Evolutionary conservation across 2,113 vertebrate species (phyloP), one percentile per base, ranked within the genome.

Genomic region (Morphnarchus princeps): DNA sequence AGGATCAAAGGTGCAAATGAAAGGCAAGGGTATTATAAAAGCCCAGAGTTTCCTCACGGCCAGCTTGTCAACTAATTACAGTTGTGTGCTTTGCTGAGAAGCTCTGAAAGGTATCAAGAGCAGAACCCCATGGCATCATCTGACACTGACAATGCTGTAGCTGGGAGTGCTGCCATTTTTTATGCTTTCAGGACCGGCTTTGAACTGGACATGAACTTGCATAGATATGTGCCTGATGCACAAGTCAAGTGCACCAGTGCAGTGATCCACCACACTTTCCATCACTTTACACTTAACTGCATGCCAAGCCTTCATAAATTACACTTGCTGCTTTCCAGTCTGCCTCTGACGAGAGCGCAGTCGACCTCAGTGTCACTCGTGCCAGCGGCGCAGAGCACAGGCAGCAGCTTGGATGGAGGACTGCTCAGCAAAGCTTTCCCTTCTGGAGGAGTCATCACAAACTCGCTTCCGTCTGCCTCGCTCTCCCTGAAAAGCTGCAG

Each of bases 281-380:
- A 97, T 97, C 97, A 97, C 92, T 97, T 97, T 88, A 94, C 90
- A 94, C 94, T 97, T 96, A 97, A 95, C 95, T 78, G 94, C 89
- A 88, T 84, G 76, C 82, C 79, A 88, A 96, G 40, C 89, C 94
- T 88, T 91, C 78, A 96, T 98, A 97, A 98, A 98, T 98, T 97
- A 97, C 82, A 65, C 83, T 95, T 92, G 59, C 94, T 76, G 49
- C 89, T 96, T 93, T 89, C 80, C 54, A 79, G 69, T 76, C 89
- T 93, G 93, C 90, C 80, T 94, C 73, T 88, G 95, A 95, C 4
- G 13, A 87, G 73, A 91, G 29, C 4, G 5, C 52, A 70, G 74
- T 54, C 5, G 26, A 87, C 88, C 82, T 86, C 82, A 0, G 21
- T 49, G 87, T 80, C 67, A 63, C 74, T 90, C 0, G 3, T 82